Evolutionary conservation across 2,888 invertebrate species (phyloP).

Genomic region (Lutraria lutraria): DNA sequence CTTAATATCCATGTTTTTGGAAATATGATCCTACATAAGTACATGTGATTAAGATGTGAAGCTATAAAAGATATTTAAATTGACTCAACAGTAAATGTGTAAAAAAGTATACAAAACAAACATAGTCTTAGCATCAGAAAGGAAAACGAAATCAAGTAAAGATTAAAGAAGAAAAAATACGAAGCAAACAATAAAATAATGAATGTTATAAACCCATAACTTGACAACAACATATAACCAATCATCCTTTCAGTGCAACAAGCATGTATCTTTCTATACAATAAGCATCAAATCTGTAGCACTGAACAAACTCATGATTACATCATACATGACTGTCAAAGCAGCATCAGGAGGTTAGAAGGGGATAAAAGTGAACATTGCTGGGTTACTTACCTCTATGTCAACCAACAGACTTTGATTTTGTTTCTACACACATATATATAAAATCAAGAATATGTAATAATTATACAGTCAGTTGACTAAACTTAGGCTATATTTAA

Average conservation of each 20-base stretch:
- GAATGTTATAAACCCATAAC: background rate
- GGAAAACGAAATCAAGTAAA: background rate
- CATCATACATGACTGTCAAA: background rate
- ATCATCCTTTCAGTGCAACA: no score
- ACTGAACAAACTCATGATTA: background rate
- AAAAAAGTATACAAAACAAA: no score
- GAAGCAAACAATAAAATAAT: background rate
- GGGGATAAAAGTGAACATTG: constrained; percentile 14
- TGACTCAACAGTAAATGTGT: no score
- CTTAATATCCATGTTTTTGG: no score
- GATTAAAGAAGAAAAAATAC: background rate
- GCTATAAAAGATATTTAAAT: no score
- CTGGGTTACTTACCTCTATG: constrained; percentile 56
- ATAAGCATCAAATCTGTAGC: no score
- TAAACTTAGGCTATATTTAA: background rate
- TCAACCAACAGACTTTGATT: constrained; percentile 53
- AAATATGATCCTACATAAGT: no score
- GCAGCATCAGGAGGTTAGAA: background rate
- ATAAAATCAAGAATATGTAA: background rate
- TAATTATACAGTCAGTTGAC: background rate
- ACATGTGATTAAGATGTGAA: no score
- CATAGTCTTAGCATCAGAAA: background rate
- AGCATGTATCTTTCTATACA: no score
- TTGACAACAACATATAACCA: background rate
- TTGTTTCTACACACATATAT: constrained; percentile 39